phyloP scores from a whole-genome alignment of 64 coral and sea anemone genomes.

The Acropora yongei region DNA sequence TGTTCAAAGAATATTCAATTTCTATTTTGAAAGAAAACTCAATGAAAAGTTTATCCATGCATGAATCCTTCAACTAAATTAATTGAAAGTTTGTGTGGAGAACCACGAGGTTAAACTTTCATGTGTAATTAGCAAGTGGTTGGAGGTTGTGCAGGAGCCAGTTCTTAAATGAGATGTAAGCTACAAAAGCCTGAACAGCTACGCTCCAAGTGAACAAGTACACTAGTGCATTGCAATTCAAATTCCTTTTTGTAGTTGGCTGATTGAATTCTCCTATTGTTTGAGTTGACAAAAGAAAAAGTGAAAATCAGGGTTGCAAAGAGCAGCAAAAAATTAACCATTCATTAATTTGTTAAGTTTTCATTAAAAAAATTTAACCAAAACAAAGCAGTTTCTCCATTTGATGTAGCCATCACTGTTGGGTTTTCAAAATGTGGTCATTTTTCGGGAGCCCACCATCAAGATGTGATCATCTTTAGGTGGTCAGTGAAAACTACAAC shows the following conservation, averaged over 20 bases:
- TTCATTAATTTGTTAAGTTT: neutral
- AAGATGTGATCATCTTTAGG: too few species aligned
- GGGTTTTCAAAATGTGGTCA: too few species aligned
- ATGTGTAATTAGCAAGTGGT: neutral
- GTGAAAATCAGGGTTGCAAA: neutral
- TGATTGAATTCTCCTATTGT: neutral
- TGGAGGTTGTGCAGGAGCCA: neutral
- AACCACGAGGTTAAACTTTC: neutral
- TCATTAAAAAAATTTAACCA: neutral
- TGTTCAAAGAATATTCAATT: neutral
- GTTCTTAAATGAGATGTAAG: neutral
- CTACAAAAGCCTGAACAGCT: neutral
- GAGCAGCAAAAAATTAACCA: neutral
- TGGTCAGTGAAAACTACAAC: constrained; percentile 8
- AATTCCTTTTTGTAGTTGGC: neutral
- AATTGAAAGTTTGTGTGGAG: neutral
- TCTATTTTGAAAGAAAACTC: neutral
- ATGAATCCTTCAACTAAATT: neutral
- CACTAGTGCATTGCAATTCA: neutral
- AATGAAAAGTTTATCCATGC: neutral
- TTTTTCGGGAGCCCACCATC: too few species aligned
- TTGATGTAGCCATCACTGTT: too few species aligned
- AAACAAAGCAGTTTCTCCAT: neutral
- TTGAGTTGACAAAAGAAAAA: neutral
- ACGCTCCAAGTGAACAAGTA: neutral